Evolutionary conservation across 2,797 vertebrate species (phyloP).

Genomic region (Miichthys miiuy): DNA sequence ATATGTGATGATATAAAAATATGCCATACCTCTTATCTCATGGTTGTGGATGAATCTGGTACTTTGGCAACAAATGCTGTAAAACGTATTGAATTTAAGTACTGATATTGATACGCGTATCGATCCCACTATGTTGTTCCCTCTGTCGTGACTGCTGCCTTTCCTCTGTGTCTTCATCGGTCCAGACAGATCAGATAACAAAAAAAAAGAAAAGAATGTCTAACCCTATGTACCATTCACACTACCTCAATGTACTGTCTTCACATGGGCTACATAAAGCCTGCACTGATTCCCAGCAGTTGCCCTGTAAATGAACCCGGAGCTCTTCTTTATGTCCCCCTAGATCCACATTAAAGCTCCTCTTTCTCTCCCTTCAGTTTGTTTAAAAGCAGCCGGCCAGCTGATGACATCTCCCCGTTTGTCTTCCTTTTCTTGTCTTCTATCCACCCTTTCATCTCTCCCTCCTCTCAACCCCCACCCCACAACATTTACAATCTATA

Average conservation of each 20-base stretch:
- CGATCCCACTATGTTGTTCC: conserved; percentile 12
- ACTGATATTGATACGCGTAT: neutral
- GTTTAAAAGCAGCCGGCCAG: conserved; percentile 37
- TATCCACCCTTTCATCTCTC: neutral
- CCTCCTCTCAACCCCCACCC: neutral
- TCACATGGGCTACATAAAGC: conserved; percentile 44
- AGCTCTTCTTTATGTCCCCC: conserved; percentile 22
- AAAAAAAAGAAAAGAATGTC: conserved; percentile 13
- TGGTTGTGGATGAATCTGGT: conserved; percentile 27
- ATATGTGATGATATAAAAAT: too few relatives aligned
- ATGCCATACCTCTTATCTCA: neutral
- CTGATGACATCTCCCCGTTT: conserved; percentile 28
- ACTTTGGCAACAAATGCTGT: conserved; percentile 45
- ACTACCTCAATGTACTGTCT: conserved; percentile 24
- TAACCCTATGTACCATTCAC: conserved; percentile 19
- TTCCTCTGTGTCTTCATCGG: conserved; percentile 37
- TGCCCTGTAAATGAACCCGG: conserved; percentile 52
- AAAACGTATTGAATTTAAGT: neutral
- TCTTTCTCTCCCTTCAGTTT: conserved; percentile 34
- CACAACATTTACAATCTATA: neutral
- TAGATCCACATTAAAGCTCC: conserved; percentile 44
- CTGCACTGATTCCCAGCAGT: conserved; percentile 46
- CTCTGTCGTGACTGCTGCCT: conserved; percentile 55
- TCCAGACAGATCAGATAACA: conserved; percentile 11
- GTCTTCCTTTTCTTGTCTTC: conserved; percentile 15